These are phyloP conservation scores for Caenorhabditis doughertyi DNA, from an alignment of 2,888 invertebrate species.

Conservation along the genomic window DNA sequence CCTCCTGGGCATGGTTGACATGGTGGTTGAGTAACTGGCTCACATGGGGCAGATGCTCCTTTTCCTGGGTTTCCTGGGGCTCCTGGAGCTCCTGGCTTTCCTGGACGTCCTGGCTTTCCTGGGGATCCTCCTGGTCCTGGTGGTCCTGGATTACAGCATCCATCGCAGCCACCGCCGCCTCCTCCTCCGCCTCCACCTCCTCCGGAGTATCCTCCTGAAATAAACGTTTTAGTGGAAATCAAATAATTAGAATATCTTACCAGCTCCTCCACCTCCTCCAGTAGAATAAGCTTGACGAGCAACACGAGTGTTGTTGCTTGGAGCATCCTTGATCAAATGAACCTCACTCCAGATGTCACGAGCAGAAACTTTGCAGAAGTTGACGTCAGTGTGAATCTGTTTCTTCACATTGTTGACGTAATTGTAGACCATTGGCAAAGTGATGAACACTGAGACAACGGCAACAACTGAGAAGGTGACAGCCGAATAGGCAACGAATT, in stretches of 20 bases:
- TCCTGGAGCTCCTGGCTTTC: conserved; percentile 73
- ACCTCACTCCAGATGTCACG: conserved; percentile 82
- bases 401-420: conserved; percentile 78
- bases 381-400: conserved; percentile 78
- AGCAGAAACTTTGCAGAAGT: conserved; percentile 81
- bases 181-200: conserved; percentile 42
- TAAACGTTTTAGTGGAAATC: neutral
- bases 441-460: conserved; percentile 79
- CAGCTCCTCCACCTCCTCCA: conserved; percentile 55
- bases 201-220: conserved; percentile 52
- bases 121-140: conserved; percentile 71
- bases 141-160: conserved; percentile 71
- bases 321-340: conserved; percentile 77
- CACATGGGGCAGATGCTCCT: conserved; percentile 66
- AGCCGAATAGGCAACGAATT: conserved; percentile 73
- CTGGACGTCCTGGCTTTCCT: conserved; percentile 69
- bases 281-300: conserved; percentile 76
- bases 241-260: neutral
- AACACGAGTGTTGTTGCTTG: conserved; percentile 72
- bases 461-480: conserved; percentile 79
- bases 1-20: conserved; percentile 70
- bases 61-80: conserved; percentile 73
- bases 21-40: conserved; percentile 70
- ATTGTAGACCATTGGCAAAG: conserved; percentile 81
- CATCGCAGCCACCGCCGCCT: conserved; percentile 66